Percentiles rank a stretch among this genome's conserved stretches.
phyloP scores from a whole-genome alignment of 2,113 vertebrate genomes.

The Aegithalos caudatus region DNA sequence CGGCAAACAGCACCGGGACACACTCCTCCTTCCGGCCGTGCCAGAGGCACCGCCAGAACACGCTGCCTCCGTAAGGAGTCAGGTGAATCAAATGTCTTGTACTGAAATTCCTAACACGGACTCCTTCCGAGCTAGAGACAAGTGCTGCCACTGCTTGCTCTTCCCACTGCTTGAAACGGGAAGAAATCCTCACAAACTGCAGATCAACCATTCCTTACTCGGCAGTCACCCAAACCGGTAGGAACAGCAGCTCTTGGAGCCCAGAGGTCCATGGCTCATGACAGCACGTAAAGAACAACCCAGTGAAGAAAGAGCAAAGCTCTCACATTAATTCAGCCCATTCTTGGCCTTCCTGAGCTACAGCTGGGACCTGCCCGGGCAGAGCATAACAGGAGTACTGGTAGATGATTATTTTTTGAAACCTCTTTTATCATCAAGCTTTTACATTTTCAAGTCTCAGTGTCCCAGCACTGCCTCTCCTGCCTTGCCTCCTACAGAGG shows the following conservation, averaged over 20 bases:
- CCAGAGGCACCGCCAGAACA: neutral
- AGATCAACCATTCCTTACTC: neutral
- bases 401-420: neutral
- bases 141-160: neutral
- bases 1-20: no score
- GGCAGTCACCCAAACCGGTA: neutral
- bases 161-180: neutral
- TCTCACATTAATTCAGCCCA: neutral
- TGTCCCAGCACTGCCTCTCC: neutral
- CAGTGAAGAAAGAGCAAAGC: neutral
- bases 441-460: neutral
- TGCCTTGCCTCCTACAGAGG: neutral
- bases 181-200: neutral
- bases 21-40: neutral
- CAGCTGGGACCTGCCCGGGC: neutral
- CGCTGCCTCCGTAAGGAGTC: neutral
- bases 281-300: neutral
- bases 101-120: neutral
- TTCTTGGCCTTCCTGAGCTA: neutral
- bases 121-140: neutral
- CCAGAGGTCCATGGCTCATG: accelerated
- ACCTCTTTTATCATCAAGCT: neutral
- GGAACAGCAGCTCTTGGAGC: neutral
- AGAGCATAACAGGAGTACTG: neutral
- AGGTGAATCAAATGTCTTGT: neutral